Evolutionary conservation across 2,797 vertebrate species (phyloP), one percentile per base, ranked within the genome.

Genomic region (Phrynocephalus vlangalii): DNA sequence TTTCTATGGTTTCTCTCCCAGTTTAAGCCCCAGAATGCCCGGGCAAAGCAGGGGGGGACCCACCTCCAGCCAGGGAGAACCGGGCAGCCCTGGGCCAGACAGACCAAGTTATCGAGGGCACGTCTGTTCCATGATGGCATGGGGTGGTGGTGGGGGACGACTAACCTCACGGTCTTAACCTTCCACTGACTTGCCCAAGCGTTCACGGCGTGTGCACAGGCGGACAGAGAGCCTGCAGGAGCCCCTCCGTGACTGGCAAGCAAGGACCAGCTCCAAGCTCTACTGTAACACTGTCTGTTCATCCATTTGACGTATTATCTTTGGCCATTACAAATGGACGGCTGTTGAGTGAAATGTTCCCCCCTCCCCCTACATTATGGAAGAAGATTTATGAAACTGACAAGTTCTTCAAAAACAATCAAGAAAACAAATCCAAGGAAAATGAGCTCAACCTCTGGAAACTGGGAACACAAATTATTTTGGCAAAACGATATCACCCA

Each of bases 381-480:
- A 72, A 78, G 82, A 87, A 76, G 86, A 90, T 90, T 90, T 90
- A 87, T 87, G n/a, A 90, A 77, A 82, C 73, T 85, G 82, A 90
- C 82, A 90, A 66, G 76, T 28, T 4, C 60, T 84, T 81, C 85
- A 87, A 70, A 81, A 85, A 63, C 26, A 50, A 87, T 87, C 86
- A 82, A 77, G 83, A 87, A 87, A 82, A 85, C 78, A 90, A 81
- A 87, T 81, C 86, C 86, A 82, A 90, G 89, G 79, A 85, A 90
- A 90, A 90, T 87, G 72, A 90, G 82, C 78, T 90, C 89, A 90
- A 82, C 72, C 52, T 80, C 72, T 85, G 82, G 66, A 90, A 90
- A 87, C 78, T 38, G 66, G 86, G 86, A 90, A 87, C 86, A 26
- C 67, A 84, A 87, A 90, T 66, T 78, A 71, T 82, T 90, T 90